Base-by-base conservation (phyloP, 1,140 invertebrate genomes). In the Sinella curviseta region DNA sequence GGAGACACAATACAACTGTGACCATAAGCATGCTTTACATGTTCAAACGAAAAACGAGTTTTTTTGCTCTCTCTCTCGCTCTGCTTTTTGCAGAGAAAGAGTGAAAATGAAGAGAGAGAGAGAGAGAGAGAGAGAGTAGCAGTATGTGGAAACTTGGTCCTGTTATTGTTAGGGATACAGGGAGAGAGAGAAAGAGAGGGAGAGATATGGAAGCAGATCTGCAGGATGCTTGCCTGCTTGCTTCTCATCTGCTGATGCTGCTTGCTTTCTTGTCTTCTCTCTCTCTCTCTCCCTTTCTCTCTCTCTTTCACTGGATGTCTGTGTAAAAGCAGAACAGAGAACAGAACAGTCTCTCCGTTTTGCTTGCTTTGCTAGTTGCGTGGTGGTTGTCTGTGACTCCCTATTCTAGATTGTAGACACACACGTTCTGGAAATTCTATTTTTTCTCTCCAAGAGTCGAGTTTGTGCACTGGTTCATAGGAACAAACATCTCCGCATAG, bases 381-480 rank as follows among this genome's bases (percentile, higher is more conserved):
- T 8, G 24, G 55, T 24, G 55, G 8, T 26, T n/a, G n/a, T n/a
- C n/a, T 17, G 3, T 60, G 55, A 12, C 17, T 60, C n/a, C 8
- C 24, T 60, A n/a, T 60, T 60, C 12, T 60, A 60, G 55, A 26
- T 26, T n/a, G 17, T 48, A 48, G 39, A n/a, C n/a, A 60, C 4
- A 60, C 55, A 60, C 14, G 8, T 60, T 60, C 55, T 60, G 55
- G 55, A 60, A 60, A 60, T 60, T 60, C 55, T 60, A 17, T 24
- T 60, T 60, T 60, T 26, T 48, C 39, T 8, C 39, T 48, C 39
- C 39, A 17, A 48, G 4, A 8, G 39, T n/a, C n/a, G n/a, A n/a
- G n/a, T n/a, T 17, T 48, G 17, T 48, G 39, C 39, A 48, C 39
- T 48, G 39, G 39, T 48, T 17, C 39, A n/a, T n/a, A n/a, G n/a